phyloP scores from a whole-genome alignment of 92 coral and sea anemone genomes.

The Galaxea fascicularis region DNA sequence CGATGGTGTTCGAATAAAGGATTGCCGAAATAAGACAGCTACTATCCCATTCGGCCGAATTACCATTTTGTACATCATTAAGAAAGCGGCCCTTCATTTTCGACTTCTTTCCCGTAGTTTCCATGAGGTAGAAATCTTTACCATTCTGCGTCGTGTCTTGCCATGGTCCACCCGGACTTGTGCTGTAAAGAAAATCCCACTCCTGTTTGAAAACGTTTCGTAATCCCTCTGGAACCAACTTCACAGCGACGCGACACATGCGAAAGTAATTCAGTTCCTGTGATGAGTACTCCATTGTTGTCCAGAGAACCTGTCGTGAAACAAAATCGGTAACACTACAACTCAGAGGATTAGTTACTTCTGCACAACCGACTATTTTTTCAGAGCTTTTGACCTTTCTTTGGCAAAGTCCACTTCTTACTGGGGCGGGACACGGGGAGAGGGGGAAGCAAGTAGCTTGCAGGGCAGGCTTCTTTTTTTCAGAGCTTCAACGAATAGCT shows the following conservation, averaged over 20 bases:
- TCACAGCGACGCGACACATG: neutral
- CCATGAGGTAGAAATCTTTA: neutral
- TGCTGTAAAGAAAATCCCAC: neutral
- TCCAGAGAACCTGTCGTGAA: no score
- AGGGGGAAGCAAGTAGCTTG: no score
- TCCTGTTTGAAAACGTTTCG: neutral
- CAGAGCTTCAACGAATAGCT: no score
- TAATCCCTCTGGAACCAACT: neutral
- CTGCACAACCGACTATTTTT: no score
- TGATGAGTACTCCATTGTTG: neutral
- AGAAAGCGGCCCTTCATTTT: neutral
- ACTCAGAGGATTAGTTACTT: no score
- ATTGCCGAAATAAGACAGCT: neutral
- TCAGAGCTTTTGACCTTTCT: no score
- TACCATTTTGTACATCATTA: neutral
- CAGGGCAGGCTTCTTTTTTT: no score
- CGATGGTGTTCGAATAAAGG: neutral
- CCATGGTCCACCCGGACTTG: neutral
- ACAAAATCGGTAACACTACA: no score
- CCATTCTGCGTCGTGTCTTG: conserved; percentile 3
- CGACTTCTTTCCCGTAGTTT: neutral
- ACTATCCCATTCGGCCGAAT: conserved; percentile 9
- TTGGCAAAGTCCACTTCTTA: no score
- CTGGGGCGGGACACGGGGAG: no score
- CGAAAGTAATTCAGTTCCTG: neutral